Evolutionary conservation across 2,797 vertebrate species (phyloP).

Genomic region (Notamacropus eugenii): DNA sequence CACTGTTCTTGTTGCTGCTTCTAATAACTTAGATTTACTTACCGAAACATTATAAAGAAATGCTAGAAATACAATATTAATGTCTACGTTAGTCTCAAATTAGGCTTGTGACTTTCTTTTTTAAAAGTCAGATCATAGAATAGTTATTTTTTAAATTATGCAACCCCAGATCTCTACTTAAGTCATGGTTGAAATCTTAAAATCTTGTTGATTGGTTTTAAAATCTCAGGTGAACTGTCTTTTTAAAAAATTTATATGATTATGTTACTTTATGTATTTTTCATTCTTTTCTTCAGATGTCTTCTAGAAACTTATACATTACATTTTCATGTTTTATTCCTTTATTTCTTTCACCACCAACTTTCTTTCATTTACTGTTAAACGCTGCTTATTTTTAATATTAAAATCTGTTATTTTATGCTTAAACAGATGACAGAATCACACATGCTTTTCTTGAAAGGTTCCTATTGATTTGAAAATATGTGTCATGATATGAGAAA

Average conservation of each 20-base stretch:
- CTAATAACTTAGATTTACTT: conserved; percentile 34
- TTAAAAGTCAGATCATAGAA: background rate
- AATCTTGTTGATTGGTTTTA: background rate
- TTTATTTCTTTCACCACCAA: background rate
- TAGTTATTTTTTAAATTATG: conserved; percentile 15
- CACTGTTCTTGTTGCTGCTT: background rate
- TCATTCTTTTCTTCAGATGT: background rate
- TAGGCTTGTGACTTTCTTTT: background rate
- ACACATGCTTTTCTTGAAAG: background rate
- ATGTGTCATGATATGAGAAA: background rate
- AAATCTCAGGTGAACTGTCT: background rate
- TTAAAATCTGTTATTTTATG: background rate
- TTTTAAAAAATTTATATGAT: background rate
- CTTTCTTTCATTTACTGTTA: background rate
- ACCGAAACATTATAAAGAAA: background rate
- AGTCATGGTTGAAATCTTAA: background rate
- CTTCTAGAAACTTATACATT: background rate
- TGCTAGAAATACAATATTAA: background rate
- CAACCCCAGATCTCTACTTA: background rate
- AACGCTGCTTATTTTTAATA: background rate
- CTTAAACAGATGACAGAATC: background rate
- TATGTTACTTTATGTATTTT: background rate
- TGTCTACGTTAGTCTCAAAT: background rate
- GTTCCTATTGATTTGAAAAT: background rate
- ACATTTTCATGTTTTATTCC: background rate